Base-by-base conservation (phyloP, 2,888 invertebrate species). In the Sinopyrophorus schimmeli region DNA sequence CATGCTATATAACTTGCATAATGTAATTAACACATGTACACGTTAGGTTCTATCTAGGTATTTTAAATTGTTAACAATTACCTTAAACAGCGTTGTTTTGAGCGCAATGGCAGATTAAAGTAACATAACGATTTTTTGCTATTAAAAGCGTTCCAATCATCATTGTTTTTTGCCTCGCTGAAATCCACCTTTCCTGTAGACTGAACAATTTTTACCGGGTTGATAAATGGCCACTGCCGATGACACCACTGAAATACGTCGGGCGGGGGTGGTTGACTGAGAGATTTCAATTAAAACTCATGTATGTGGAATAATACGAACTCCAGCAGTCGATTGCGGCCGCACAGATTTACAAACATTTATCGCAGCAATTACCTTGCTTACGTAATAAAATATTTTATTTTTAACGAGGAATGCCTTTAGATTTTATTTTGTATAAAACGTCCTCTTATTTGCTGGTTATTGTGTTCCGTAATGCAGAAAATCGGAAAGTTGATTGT, bases 231-330 rank as follows among this genome's bases (percentile, higher is more conserved):
- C 64, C 65, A 58, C 71, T 73, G 73, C 71, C 65, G 72, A 73
- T 73, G 73, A 73, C 73, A 72, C 70, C 70, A 70, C 70, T 72
- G 72, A 73, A 73, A 73, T 73, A 73, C 71, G 69, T 69, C 66
- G 68, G 60, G 64, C 62, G 57, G 53, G 60, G 66, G 62, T 52
- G 60, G 61, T 48, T 61, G 58, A 62, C 65, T 58, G 63, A 62
- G 67, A 66, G 68, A 69, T 72, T 75, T 74, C 75, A 75, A 75
- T 75, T 75, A 75, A 74, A 74, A 74, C 69, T 66, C 74, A 73
- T 73, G 73, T 74, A 72, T 70, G 74, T 70, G 74, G 74, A 75
- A 74, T 75, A 75, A 75, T 74, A 62, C 64, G 70, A 64, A 63
- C 64, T 64, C 54, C 58, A 32, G 18, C 37, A 24, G 28, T 37